phyloP scores from a whole-genome alignment of 2,113 vertebrate genomes.

The Myrmecobius fasciatus region DNA sequence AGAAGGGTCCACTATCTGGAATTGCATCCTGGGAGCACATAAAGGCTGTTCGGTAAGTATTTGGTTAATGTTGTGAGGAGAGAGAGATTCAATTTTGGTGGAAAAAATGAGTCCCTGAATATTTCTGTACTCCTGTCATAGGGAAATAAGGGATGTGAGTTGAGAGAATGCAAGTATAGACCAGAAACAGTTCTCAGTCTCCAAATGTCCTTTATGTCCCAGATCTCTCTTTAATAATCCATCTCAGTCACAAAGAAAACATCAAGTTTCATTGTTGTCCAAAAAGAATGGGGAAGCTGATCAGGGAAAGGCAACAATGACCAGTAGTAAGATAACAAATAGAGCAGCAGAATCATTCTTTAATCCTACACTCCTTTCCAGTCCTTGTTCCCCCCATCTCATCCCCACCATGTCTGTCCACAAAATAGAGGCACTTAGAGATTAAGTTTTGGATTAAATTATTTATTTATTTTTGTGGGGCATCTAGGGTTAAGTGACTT shows the following conservation, averaged over 20 bases:
- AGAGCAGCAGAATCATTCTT: not conserved
- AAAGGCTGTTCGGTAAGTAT: conserved; percentile 91
- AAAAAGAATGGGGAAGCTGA: not conserved
- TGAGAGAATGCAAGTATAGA: not conserved
- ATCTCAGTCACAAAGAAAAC: not conserved
- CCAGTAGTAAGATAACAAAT: not conserved
- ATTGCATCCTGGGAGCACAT: conserved; percentile 97
- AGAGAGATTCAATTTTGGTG: not conserved
- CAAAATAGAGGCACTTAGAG: not conserved
- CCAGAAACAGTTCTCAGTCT: not conserved
- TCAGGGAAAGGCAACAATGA: not conserved
- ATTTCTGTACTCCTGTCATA: not conserved
- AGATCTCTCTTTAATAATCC: not conserved
- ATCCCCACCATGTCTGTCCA: not conserved
- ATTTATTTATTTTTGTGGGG: too few relatives aligned
- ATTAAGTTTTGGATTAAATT: conserved; percentile 7
- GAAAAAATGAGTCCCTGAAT: not conserved
- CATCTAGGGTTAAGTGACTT: too few relatives aligned
- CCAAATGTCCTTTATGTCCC: not conserved
- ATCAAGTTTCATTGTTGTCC: not conserved
- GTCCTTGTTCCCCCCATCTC: too few relatives aligned
- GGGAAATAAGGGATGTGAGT: not conserved
- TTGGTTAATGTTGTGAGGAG: not conserved
- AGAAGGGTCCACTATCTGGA: conserved; percentile 94
- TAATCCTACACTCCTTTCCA: not conserved